Percentiles rank a stretch among this genome's conserved stretches.
Evolutionary conservation across 2,888 invertebrate genomes (phyloP).

Genomic region (Pyrocoelia pectoralis): DNA sequence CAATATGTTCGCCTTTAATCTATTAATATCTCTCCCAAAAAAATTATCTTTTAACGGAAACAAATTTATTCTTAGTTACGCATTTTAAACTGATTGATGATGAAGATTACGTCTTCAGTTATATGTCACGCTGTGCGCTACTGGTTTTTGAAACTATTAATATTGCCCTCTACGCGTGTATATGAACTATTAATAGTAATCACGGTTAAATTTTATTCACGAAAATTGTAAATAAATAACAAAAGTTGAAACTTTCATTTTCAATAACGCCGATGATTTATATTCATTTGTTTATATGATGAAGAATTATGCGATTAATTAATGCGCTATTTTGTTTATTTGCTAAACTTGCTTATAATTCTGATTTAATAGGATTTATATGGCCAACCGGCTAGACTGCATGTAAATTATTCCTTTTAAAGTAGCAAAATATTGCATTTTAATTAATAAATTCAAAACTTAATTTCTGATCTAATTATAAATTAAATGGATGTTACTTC

Average conservation of each 20-base stretch:
- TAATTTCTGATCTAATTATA: constrained; percentile 12
- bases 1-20: constrained; percentile 12
- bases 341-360: neutral
- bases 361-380: neutral
- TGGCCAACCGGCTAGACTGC: neutral
- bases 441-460: constrained; percentile 1
- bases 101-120: constrained; percentile 14
- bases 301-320: neutral
- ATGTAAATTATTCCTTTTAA: too few relatives aligned
- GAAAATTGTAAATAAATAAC: neutral
- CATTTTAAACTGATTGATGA: constrained; percentile 18
- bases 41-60: constrained; percentile 5
- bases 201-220: neutral
- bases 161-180: constrained; percentile 1
- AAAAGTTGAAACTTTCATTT: neutral
- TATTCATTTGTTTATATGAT: neutral
- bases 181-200: constrained; percentile 1
- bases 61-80: constrained; percentile 8
- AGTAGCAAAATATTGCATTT: neutral
- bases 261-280: neutral
- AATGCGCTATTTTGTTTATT: neutral
- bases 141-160: constrained; percentile 20
- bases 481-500: neutral
- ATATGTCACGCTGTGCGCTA: constrained; percentile 17
- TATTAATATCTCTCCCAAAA: constrained; percentile 5